Evolutionary conservation across 1,140 invertebrate genomes (phyloP).

Genomic region (Lineus longissimus): DNA sequence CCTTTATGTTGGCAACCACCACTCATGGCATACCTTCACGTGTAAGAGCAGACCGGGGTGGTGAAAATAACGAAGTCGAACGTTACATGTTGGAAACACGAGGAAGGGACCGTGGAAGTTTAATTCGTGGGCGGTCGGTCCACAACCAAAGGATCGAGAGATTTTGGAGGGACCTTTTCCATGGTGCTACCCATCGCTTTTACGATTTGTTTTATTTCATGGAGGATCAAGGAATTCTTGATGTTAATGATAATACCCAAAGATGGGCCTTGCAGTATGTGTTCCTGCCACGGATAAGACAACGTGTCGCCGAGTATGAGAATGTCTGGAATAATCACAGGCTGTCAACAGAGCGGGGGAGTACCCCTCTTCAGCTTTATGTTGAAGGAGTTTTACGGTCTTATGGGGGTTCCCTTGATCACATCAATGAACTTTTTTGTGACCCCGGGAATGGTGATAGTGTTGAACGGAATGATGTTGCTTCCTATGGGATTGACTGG

Average conservation of each 20-base stretch:
- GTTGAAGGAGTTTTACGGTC: no score
- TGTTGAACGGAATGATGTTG: no score
- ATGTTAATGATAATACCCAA: conserved; percentile 13
- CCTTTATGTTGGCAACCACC: conserved; percentile 5
- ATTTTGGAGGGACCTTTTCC: conserved; percentile 25
- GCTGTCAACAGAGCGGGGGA: no score
- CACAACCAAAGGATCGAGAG: conserved; percentile 25
- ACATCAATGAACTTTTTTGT: no score
- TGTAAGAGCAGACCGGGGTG: conserved; percentile 20
- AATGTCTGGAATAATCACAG: no score
- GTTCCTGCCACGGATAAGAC: neutral
- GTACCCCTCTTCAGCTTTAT: no score
- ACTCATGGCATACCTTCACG: conserved; percentile 18
- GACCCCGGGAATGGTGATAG: no score
- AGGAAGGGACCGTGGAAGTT: neutral
- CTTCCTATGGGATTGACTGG: no score
- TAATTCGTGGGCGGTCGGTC: conserved; percentile 14
- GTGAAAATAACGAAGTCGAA: conserved; percentile 23
- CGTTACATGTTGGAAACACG: conserved; percentile 15
- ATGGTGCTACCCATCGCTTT: conserved; percentile 8
- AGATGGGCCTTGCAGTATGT: no score
- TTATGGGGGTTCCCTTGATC: no score
- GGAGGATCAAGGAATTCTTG: conserved; percentile 20
- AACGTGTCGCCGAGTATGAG: no score
- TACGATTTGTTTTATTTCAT: conserved; percentile 18